phyloP scores from a whole-genome alignment of 2,888 invertebrate genomes.

The Ptychoptera albimana region DNA sequence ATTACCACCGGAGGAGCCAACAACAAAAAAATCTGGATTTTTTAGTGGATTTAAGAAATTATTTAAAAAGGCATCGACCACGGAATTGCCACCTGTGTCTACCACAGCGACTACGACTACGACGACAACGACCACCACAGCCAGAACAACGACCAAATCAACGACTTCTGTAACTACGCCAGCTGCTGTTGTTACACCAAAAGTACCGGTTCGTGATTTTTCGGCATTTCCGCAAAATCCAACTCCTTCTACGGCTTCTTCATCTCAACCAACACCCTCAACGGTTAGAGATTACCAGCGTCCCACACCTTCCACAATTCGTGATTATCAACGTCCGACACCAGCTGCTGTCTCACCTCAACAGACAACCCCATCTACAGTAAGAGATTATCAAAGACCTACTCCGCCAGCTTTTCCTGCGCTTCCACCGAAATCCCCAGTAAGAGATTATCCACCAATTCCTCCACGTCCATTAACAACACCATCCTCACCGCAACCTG shows the following conservation, averaged over 20 bases:
- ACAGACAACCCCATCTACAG: background rate
- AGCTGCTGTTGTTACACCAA: constrained; percentile 5
- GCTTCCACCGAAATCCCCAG: background rate
- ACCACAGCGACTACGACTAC: constrained; percentile 5
- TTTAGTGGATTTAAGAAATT: constrained; percentile 23
- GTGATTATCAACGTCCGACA: background rate
- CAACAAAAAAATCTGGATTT: constrained; percentile 21
- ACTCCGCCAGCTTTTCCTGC: background rate
- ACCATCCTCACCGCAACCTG: background rate
- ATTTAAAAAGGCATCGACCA: constrained; percentile 16
- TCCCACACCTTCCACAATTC: background rate
- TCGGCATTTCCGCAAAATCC: constrained; percentile 16
- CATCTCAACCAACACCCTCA: constrained; percentile 7
- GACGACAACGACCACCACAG: constrained; percentile 10
- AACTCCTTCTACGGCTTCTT: constrained; percentile 11
- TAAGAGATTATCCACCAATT: background rate
- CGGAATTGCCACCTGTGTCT: constrained; percentile 9
- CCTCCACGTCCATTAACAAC: background rate
- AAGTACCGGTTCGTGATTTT: constrained; percentile 7
- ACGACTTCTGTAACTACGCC: constrained; percentile 7
- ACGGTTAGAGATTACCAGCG: constrained; percentile 6
- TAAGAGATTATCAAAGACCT: background rate
- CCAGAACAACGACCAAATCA: constrained; percentile 14
- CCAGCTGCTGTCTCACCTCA: background rate
- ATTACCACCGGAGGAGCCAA: constrained; percentile 7